These are phyloP conservation scores for Phyllostomus discolor DNA, from an alignment of 2,113 vertebrate genomes.

Conservation along the genomic window DNA sequence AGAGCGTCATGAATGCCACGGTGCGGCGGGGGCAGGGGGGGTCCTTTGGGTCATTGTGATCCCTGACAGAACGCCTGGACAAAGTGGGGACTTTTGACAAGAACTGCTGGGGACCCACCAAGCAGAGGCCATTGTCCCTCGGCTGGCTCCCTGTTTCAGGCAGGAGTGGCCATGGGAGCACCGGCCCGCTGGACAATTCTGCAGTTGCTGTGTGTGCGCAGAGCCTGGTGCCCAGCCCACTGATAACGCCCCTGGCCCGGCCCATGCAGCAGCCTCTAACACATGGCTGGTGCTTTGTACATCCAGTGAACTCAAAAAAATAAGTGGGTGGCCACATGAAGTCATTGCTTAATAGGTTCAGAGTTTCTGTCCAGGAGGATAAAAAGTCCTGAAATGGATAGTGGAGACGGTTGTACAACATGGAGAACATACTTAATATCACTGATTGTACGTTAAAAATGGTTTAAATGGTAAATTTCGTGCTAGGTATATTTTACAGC, in stretches of 20 bases:
- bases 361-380: background rate
- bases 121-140: background rate
- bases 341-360: background rate
- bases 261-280: background rate
- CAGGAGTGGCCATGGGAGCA: background rate
- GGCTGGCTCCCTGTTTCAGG: background rate
- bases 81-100: background rate
- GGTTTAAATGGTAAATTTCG: background rate
- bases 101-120: background rate
- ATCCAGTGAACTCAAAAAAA: background rate
- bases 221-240: background rate
- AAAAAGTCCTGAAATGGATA: background rate
- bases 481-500: background rate
- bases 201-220: background rate
- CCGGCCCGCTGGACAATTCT: background rate
- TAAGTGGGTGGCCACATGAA: no score
- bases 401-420: background rate
- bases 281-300: background rate
- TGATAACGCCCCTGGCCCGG: background rate
- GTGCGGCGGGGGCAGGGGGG: no score
- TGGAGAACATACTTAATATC: background rate
- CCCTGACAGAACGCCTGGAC: background rate
- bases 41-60: no score
- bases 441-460: background rate
- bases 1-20: fast-evolving